Conservation (phyloP, 2,888 invertebrate genomes). For the Allolobophora icterica region DNA sequence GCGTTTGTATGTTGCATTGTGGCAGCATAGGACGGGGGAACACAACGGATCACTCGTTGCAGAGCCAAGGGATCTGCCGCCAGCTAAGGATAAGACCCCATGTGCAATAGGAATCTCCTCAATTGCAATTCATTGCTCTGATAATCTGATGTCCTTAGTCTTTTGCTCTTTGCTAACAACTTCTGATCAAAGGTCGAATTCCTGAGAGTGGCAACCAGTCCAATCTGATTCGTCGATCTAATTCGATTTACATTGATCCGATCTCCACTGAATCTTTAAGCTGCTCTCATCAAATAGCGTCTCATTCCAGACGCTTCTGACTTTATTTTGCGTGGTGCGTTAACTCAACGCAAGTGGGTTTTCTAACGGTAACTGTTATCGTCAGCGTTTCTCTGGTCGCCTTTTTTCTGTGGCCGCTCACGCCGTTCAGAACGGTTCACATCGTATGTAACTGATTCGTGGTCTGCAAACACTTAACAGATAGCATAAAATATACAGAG, state of each 20-base stretch:
- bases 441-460: not conserved
- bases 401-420: not conserved
- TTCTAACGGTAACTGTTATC: not conserved
- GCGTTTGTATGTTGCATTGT: not conserved
- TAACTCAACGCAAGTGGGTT: not conserved
- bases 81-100: too few species aligned
- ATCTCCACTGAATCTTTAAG: not conserved
- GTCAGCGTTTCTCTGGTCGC: not conserved
- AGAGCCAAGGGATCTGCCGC: too few species aligned
- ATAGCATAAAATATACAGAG: not conserved
- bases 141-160: not conserved
- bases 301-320: not conserved
- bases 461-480: not conserved
- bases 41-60: too few species aligned
- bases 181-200: not conserved
- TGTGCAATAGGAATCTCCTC: too few species aligned
- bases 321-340: not conserved
- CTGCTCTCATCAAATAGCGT: too few species aligned
- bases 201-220: not conserved
- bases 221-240: not conserved
- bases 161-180: not conserved
- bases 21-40: too few species aligned
- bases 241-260: not conserved
- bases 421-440: not conserved
- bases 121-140: not conserved